Conservation (phyloP, 2,888 invertebrate species). For the Epinotia demarniana region DNA sequence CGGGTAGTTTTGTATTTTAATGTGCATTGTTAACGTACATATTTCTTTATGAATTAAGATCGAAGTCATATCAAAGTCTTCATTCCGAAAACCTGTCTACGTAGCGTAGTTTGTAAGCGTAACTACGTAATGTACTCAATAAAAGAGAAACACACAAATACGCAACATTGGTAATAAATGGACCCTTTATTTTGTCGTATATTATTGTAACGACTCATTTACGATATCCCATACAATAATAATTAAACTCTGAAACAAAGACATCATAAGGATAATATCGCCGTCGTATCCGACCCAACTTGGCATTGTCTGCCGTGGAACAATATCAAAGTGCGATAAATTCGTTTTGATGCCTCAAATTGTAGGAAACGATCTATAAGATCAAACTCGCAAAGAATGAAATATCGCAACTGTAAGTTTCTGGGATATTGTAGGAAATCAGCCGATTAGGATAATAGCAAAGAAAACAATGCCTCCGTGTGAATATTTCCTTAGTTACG, state of each 20-base stretch:
- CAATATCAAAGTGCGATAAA: conserved; percentile 40
- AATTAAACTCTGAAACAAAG: conserved; percentile 19
- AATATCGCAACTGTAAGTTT: background rate
- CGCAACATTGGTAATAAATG: background rate
- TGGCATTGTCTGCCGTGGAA: conserved; percentile 27
- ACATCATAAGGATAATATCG: conserved; percentile 26
- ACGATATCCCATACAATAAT: conserved; percentile 7
- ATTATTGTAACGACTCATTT: conserved; percentile 26
- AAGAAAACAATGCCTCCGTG: background rate
- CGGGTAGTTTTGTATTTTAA: too few relatives aligned
- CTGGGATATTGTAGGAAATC: background rate
- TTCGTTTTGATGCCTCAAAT: conserved; percentile 9
- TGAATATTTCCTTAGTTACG: background rate
- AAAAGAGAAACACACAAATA: conserved; percentile 1
- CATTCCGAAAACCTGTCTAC: background rate
- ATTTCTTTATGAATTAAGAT: too few relatives aligned
- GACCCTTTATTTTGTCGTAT: conserved; percentile 5
- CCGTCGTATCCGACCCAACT: conserved; percentile 20
- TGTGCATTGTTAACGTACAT: too few relatives aligned
- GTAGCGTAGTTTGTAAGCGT: background rate
- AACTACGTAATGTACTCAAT: background rate
- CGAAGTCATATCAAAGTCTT: too few relatives aligned
- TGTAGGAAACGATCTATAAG: conserved; percentile 10
- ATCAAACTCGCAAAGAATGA: conserved; percentile 10
- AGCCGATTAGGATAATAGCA: background rate